These are phyloP conservation scores for Belonocnema kinseyi DNA, from an alignment of 1,140 invertebrate genomes.

Conservation along the genomic window DNA sequence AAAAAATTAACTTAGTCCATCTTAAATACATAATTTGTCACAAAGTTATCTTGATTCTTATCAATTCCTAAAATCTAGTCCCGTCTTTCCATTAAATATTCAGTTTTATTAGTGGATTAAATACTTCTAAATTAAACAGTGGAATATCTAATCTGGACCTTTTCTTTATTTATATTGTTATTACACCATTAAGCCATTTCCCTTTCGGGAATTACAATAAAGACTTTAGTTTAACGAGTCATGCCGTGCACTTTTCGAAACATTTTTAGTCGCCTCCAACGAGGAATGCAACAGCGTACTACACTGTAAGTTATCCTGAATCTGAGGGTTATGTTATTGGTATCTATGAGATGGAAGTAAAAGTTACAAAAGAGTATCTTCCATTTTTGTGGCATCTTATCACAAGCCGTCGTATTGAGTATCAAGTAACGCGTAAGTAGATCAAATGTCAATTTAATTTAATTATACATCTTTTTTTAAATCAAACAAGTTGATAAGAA, in stretches of 20 bases:
- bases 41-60: background rate
- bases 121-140: background rate
- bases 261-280: slow-evolving; percentile 51
- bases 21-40: background rate
- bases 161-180: background rate
- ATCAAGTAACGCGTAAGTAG: slow-evolving; percentile 79
- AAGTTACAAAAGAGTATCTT: slow-evolving; percentile 71
- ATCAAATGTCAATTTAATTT: slow-evolving; percentile 35
- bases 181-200: no score
- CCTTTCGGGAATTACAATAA: slow-evolving; percentile 15
- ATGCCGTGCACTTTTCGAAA: background rate
- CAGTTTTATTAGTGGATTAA: background rate
- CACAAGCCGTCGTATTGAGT: slow-evolving; percentile 71
- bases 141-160: background rate
- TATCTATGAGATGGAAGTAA: slow-evolving; percentile 79
- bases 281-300: slow-evolving; percentile 71
- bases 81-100: background rate
- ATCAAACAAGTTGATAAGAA: background rate
- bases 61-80: no score
- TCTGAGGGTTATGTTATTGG: slow-evolving; percentile 76
- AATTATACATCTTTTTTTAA: slow-evolving; percentile 21
- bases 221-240: background rate
- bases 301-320: slow-evolving; percentile 78
- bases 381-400: slow-evolving; percentile 62
- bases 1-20: slow-evolving; percentile 1